phyloP scores from a whole-genome alignment of 2,888 invertebrate species.

The Brachyptera putata region DNA sequence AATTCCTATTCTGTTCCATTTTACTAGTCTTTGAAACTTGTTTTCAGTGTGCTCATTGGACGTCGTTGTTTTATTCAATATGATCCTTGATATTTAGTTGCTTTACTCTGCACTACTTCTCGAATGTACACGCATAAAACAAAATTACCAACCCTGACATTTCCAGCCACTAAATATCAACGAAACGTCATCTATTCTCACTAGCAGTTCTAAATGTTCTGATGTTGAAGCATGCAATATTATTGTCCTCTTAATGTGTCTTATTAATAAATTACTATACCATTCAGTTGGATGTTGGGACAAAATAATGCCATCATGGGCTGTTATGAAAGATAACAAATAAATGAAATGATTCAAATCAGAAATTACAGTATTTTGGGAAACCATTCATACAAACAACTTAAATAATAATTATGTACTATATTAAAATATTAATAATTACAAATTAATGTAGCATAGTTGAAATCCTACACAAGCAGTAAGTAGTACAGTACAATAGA shows the following conservation, averaged over 20 bases:
- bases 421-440: not conserved
- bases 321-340: slow-evolving; percentile 13
- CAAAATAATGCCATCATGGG: slow-evolving; percentile 30
- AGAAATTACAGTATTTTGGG: slow-evolving; percentile 2
- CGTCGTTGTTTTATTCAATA: no score
- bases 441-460: no score
- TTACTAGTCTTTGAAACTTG: slow-evolving; percentile 6
- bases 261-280: slow-evolving; percentile 13
- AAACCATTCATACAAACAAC: no score
- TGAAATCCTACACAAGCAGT: no score
- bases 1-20: slow-evolving; percentile 15
- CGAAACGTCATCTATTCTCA: no score
- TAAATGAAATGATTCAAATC: slow-evolving; percentile 14
- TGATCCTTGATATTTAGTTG: no score
- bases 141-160: no score
- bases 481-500: no score
- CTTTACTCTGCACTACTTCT: no score
- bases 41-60: not conserved
- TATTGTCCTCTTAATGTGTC: slow-evolving; percentile 25
- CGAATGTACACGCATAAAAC: no score
- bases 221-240: slow-evolving; percentile 16
- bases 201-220: no score
- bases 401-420: not conserved
- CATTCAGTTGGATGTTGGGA: slow-evolving; percentile 26
- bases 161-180: no score